phyloP scores from a whole-genome alignment of 2,888 invertebrate species.

The Trichopoda pennipes region DNA sequence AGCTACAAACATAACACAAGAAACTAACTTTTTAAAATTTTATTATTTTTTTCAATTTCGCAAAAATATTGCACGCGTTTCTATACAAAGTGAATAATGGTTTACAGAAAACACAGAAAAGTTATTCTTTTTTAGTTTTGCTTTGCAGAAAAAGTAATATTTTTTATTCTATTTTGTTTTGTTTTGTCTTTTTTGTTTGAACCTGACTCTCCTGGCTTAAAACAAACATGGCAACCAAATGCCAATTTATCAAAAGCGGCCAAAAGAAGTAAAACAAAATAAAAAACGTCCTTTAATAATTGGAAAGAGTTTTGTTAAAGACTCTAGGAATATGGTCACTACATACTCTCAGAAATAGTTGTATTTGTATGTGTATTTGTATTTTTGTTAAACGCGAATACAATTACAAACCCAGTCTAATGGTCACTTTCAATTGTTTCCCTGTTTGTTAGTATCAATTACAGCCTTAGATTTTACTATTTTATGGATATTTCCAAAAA shows the following conservation, averaged over 20 bases:
- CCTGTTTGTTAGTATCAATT: constrained; percentile 29
- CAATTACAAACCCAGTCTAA: constrained; percentile 42
- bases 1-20: constrained; percentile 23
- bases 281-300: constrained; percentile 38
- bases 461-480: constrained; percentile 23
- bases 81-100: constrained; percentile 61
- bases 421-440: constrained; percentile 47
- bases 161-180: constrained; percentile 22
- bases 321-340: constrained; percentile 20
- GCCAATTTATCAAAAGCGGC: constrained; percentile 69
- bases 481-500: not conserved
- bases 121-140: constrained; percentile 40
- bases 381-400: constrained; percentile 1
- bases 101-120: constrained; percentile 47
- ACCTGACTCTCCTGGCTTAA: constrained; percentile 43
- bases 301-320: constrained; percentile 46
- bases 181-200: too few species aligned
- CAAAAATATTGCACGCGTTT: constrained; percentile 64
- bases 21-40: constrained; percentile 14
- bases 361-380: not conserved
- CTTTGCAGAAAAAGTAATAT: constrained; percentile 32
- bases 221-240: constrained; percentile 66
- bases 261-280: constrained; percentile 55
- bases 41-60: constrained; percentile 20
- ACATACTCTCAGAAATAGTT: not conserved